phyloP scores from a whole-genome alignment of 1,140 invertebrate genomes.

The Lepidurus arcticus region DNA sequence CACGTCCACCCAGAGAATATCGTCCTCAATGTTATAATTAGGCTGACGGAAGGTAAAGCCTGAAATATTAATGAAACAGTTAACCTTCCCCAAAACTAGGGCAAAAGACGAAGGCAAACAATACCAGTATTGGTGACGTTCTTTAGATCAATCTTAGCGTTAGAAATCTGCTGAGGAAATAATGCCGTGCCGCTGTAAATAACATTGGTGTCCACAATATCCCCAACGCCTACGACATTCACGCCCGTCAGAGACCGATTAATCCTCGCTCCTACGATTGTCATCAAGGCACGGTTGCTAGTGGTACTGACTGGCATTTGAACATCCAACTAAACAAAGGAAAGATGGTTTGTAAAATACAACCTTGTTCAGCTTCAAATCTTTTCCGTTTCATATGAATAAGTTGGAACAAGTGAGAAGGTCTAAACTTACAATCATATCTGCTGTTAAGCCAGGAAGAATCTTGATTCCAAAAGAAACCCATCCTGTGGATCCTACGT shows the following conservation, averaged over 20 bases:
- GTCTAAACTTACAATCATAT: neutral
- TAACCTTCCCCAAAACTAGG: neutral
- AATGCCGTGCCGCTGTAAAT: neutral
- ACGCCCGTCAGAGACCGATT: neutral
- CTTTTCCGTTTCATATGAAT: neutral
- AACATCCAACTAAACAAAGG: neutral
- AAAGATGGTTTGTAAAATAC: too few relatives aligned
- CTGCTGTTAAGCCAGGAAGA: neutral
- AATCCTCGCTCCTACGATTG: neutral
- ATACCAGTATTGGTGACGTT: neutral
- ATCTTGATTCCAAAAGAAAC: neutral
- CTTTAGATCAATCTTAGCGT: neutral
- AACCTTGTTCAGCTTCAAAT: too few relatives aligned
- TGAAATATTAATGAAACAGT: neutral
- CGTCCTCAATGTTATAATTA: neutral
- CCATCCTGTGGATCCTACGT: neutral
- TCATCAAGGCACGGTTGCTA: neutral
- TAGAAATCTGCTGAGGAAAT: neutral
- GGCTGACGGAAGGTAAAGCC: neutral
- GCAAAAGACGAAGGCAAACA: too few relatives aligned
- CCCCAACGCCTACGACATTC: neutral
- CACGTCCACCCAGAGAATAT: constrained; percentile 2
- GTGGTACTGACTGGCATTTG: neutral
- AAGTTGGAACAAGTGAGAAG: neutral
- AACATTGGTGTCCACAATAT: neutral